Evolutionary conservation across 2,797 vertebrate species (phyloP), one percentile per base, ranked within the genome.

Genomic region (Amazonetta brasiliensis): DNA sequence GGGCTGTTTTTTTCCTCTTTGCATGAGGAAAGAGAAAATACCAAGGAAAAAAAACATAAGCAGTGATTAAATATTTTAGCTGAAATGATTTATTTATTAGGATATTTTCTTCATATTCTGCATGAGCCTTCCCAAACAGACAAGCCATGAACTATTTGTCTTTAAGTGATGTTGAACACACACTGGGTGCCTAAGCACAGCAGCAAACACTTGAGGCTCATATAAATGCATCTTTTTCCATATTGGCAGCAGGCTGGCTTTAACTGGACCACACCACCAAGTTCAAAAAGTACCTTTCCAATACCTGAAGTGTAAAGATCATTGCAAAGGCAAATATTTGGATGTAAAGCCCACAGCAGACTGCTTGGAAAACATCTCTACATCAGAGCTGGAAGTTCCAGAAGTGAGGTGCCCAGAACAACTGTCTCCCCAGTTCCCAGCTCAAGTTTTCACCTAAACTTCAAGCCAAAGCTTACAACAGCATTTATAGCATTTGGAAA

Each of bases 271-370:
- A 67, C 48, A 90, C 14, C n/a, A 81, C 11, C 8, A 78, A 94
- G 84, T 35, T 11, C 14, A 59, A 67, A 87, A 75, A 71, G n/a
- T 5, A 41, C 11, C 43, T 84, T 85, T 60, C 26, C 12, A 13
- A 62, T 87, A 64, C 90, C 83, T 81, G 46, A 92, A 77, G 12
- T 78, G 79, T 35, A 77, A 91, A 91, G 52, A 46, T 58, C 60
- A 23, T 56, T 67, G 63, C 82, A 48, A 58, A 69, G 28, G 43
- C 35, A 78, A 85, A 59, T 44, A 88, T 37, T 94, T 59, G 9
- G 17, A 56, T 59, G 44, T n/a, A 50, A 85, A 94, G 30, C 23
- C 46, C 71, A 71, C 17, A 25, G 18, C 10, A 14, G 6, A 6
- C 18, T 12, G 80, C 58, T 16, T 62, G 43, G n/a, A 78, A 94